These are phyloP conservation scores for Zootermopsis nevadensis DNA, from an alignment of 2,888 invertebrate genomes.

Conservation along the genomic window DNA sequence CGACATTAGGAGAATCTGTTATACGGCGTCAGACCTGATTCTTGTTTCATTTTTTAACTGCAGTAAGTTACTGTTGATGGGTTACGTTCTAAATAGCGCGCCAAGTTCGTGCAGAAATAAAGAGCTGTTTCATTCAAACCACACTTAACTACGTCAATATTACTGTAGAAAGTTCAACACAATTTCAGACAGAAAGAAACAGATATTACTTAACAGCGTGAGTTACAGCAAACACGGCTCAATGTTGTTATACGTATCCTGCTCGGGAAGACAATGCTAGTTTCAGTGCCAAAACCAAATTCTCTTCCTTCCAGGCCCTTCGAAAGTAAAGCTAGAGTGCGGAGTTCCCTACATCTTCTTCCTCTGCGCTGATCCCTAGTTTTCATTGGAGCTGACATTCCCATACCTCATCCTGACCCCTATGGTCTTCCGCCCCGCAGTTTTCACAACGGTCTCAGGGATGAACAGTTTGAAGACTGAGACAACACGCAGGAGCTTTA, in stretches of 20 bases:
- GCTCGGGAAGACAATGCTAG: background rate
- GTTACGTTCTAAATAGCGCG: no score
- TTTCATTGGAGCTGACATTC: background rate
- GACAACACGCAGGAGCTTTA: no score
- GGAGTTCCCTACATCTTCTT: background rate
- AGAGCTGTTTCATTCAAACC: background rate
- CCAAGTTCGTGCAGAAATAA: background rate
- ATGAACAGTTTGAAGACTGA: no score
- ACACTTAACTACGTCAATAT: background rate
- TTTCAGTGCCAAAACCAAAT: background rate
- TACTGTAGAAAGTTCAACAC: background rate
- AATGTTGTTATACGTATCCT: background rate
- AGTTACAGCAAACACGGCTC: background rate
- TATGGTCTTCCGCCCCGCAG: background rate
- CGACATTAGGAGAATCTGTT: no score
- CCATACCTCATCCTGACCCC: background rate
- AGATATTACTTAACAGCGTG: background rate
- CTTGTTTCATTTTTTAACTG: no score
- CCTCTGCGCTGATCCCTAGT: conserved; percentile 3
- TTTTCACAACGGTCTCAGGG: background rate
- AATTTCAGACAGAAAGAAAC: background rate
- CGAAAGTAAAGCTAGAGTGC: background rate
- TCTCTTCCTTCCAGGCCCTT: background rate
- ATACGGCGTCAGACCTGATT: no score
- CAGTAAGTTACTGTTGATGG: no score